Percentiles rank a stretch among this genome's conserved stretches.
Evolutionary conservation across 2,113 vertebrate genomes (phyloP).

Genomic region (Ptilonorhynchus violaceus): DNA sequence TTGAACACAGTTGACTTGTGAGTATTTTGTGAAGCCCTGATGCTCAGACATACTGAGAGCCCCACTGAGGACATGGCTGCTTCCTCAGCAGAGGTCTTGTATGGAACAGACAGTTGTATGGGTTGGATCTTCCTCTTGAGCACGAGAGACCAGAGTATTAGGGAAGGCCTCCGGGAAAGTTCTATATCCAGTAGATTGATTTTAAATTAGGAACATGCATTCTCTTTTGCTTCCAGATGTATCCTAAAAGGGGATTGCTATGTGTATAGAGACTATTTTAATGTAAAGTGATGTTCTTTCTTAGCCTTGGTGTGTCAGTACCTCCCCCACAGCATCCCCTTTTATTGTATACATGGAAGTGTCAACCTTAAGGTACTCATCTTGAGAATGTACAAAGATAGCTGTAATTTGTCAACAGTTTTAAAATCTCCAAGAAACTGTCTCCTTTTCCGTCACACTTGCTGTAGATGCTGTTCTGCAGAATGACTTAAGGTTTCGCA

Average conservation of each 20-base stretch:
- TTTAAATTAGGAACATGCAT: neutral
- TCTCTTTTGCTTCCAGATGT: neutral
- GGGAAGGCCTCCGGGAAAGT: neutral
- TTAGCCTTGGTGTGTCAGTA: neutral
- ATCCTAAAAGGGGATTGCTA: neutral
- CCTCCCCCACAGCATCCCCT: neutral
- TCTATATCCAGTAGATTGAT: neutral
- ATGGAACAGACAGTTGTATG: neutral
- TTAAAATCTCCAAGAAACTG: neutral
- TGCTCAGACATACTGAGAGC: neutral
- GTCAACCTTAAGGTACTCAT: neutral
- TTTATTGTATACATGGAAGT: neutral
- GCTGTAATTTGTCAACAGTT: neutral
- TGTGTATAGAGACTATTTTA: neutral
- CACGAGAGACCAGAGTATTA: neutral
- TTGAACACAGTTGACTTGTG: neutral
- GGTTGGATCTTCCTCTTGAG: neutral
- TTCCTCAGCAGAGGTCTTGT: neutral
- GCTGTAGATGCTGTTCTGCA: neutral
- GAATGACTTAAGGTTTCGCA: neutral
- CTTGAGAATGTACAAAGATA: neutral
- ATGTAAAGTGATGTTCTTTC: neutral
- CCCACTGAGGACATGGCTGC: neutral
- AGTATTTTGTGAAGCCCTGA: neutral
- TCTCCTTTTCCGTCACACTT: neutral